Evolutionary conservation across 1,140 invertebrate species (phyloP), one percentile per base, ranked within the genome.

Genomic region (Pseudachorutes palmiensis): DNA sequence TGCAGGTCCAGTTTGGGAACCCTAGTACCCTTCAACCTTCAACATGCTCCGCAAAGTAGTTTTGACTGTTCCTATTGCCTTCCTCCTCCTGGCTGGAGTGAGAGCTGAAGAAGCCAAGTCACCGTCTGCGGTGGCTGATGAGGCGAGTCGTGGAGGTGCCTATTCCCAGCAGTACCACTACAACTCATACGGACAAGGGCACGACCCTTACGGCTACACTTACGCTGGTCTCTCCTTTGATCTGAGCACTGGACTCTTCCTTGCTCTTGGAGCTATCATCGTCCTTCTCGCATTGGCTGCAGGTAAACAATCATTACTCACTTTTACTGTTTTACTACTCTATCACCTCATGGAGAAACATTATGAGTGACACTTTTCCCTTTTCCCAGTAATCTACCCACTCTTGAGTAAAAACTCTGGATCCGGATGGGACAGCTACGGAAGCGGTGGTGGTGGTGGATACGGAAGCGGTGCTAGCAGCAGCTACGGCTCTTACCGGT

Each of bases 161-260:
- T 67, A 73, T 45, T 70, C 71, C n/a, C 68, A 73, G 51, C 71
- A 74, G 36, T 74, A 74, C 51, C 71, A 72, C 65, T 74, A 74
- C 72, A 71, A 70, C 64, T 67, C 68, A n/a, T 71, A 71, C 64
- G 59, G 67, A 32, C 59, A 62, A 32, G 69, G 69, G 26, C 73
- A 74, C 60, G 73, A 74, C 61, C 71, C 73, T 67, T 74, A 74
- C 73, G 73, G 73, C 26, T 74, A 74, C 71, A 73, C 73, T 33
- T 72, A 72, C 28, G 73, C 73, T 59, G 73, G 73, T 57, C 69
- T 72, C 62, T 72, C 71, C 22, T 72, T 72, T 48, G 73, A 74
- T 55, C 63, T 74, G 14, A 69, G 66, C 69, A 74, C 73, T 61
- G 73, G 73, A 55, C 69, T 74, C 36, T 73, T 74, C 71, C 63